Percentiles rank a stretch among this genome's conserved stretches.
Conservation (phyloP, 2,888 invertebrate genomes). For the Nephrotoma guestfalica region DNA sequence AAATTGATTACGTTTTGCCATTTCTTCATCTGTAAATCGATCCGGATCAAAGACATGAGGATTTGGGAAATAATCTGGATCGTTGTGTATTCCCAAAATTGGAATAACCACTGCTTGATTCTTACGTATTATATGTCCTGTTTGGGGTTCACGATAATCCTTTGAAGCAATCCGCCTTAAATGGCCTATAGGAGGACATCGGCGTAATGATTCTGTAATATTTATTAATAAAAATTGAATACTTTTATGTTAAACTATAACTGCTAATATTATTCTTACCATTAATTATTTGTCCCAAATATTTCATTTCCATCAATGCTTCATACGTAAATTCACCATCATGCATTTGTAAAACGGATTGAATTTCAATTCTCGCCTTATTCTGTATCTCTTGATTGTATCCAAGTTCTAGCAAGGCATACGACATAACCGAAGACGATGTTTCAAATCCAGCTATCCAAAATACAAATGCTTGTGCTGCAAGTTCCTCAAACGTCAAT, state of each 20-base stretch:
- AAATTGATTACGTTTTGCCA: conserved; percentile 16
- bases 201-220: not conserved
- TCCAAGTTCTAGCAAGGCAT: not conserved
- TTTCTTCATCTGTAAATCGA: conserved; percentile 21
- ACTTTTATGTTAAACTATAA: not conserved
- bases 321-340: not conserved
- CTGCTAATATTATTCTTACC: conserved; percentile 11
- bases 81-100: conserved; percentile 22
- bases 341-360: not conserved
- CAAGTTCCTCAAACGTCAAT: conserved; percentile 1
- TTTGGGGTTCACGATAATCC: conserved; percentile 14
- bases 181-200: not conserved
- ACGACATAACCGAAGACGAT: not conserved
- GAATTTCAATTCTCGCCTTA: not conserved
- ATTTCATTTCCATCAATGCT: not conserved
- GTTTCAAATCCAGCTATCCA: not conserved
- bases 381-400: not conserved
- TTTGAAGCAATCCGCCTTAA: not conserved
- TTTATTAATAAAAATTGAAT: not conserved
- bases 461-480: not conserved
- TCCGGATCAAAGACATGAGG: conserved; percentile 27
- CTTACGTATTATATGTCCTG: conserved; percentile 17
- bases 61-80: conserved; percentile 14
- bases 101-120: conserved; percentile 20
- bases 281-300: conserved; percentile 8